Evolutionary conservation across 2,888 invertebrate genomes (phyloP), one percentile per base, ranked within the genome.

Genomic region (Calliopum simillimum): DNA sequence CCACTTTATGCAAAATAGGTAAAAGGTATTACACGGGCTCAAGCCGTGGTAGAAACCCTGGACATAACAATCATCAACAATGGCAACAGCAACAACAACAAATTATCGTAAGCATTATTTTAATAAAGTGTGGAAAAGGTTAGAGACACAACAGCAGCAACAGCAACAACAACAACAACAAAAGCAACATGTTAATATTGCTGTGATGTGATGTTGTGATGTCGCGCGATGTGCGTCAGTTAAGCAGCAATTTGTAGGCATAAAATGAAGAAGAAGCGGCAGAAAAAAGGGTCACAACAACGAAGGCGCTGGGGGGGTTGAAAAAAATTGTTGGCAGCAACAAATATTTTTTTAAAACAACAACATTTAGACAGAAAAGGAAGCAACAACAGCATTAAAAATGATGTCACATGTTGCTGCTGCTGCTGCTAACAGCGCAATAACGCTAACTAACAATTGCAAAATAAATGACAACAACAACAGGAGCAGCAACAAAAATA

Each of bases 391-490:
- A 43, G 14, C 23, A 3, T 11, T 49, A 44, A 19, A 70, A 70
- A 70, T 67, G 67, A 71, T 67, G 67, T 71, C 70, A 71, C 70
- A 71, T 67, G 70, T 71, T 71, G 66, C 67, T 59, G n/a, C 12
- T 43, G 65, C 6, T 68, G 51, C 51, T 64, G 56, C 25, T n/a
- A 51, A 51, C 53, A 64, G 51, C 23, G 16, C 12, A 41, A 49
- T 33, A 49, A 33, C 49, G 61, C 33, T 14, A 63, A 53, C n/a
- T n/a, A 63, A 53, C 41, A 51, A 64, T 43, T 51, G 41, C 43
- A 19, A 63, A 49, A 63, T 49, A 64, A 44, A 46, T 13, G 19
- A 59, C 59, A 68, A 33, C 33, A 59, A 43, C 67, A 67, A 55
- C 13, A 23, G 16, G 13, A 41, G 56, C 56, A 55, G 46, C 46